These are phyloP conservation scores for Chrysogorgia sp. DNA, from an alignment of 92 coral and sea anemone species.

Conservation along the genomic window DNA sequence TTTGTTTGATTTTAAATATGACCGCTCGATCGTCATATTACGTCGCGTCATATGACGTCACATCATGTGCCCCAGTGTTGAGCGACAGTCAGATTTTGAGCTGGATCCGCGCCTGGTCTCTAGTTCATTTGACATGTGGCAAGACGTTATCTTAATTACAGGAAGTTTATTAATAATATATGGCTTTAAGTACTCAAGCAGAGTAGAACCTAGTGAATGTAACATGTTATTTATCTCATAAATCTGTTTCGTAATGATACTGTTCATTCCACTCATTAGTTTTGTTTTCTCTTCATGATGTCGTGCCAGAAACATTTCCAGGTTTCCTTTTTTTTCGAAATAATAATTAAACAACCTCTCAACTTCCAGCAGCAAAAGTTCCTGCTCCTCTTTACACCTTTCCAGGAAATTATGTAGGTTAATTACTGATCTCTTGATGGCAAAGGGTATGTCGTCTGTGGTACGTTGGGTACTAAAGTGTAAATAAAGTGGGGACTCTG, in stretches of 20 bases:
- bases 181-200: neutral
- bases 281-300: neutral
- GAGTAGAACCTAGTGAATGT: neutral
- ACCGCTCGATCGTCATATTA: no score
- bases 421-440: neutral
- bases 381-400: constrained; percentile 18
- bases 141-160: no score
- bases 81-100: no score
- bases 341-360: neutral
- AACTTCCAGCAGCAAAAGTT: neutral
- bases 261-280: neutral
- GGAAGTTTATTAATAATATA: no score
- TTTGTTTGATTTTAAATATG: no score
- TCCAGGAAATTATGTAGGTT: no score
- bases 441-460: neutral
- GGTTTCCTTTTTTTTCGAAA: neutral
- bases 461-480: neutral
- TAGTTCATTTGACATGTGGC: no score
- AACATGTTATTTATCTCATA: neutral
- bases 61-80: no score
- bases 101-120: no score
- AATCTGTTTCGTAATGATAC: neutral
- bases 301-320: neutral
- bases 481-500: neutral
- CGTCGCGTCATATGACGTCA: no score